Evolutionary conservation across 2,888 invertebrate genomes (phyloP).

Genomic region (Diarsia brunnea): DNA sequence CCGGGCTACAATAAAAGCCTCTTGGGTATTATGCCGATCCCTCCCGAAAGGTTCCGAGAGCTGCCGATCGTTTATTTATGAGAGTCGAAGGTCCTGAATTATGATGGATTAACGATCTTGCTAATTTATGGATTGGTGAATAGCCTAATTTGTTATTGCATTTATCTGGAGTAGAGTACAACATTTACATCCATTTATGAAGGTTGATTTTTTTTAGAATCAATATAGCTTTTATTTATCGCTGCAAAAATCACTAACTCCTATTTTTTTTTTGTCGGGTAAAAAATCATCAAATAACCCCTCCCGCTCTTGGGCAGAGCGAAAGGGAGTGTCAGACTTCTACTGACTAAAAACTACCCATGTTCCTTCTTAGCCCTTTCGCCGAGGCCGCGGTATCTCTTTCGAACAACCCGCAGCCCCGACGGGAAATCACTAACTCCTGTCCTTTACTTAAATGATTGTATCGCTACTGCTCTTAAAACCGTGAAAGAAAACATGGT

Average conservation of each 20-base stretch:
- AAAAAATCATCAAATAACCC: too few relatives aligned
- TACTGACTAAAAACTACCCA: too few relatives aligned
- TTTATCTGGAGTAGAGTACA: background rate
- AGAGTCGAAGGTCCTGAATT: background rate
- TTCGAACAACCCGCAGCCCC: too few relatives aligned
- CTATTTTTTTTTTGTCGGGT: too few relatives aligned
- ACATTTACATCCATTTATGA: background rate
- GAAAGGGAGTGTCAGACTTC: too few relatives aligned
- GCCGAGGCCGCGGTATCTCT: too few relatives aligned
- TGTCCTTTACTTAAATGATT: background rate
- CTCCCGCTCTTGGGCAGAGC: too few relatives aligned
- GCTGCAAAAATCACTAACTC: background rate
- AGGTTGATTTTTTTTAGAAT: too few relatives aligned
- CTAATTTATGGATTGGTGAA: conserved; percentile 1
- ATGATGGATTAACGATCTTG: conserved; percentile 14
- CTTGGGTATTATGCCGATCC: conserved; percentile 31
- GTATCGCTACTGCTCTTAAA: background rate
- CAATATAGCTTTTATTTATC: background rate
- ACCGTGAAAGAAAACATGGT: background rate
- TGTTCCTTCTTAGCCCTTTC: too few relatives aligned
- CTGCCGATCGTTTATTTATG: conserved; percentile 5
- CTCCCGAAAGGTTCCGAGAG: conserved; percentile 9
- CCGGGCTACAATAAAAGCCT: conserved; percentile 33
- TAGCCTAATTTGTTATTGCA: background rate
- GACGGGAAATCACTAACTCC: background rate